Conservation (phyloP, 2,797 vertebrate species). For the Acanthiza pusilla region DNA sequence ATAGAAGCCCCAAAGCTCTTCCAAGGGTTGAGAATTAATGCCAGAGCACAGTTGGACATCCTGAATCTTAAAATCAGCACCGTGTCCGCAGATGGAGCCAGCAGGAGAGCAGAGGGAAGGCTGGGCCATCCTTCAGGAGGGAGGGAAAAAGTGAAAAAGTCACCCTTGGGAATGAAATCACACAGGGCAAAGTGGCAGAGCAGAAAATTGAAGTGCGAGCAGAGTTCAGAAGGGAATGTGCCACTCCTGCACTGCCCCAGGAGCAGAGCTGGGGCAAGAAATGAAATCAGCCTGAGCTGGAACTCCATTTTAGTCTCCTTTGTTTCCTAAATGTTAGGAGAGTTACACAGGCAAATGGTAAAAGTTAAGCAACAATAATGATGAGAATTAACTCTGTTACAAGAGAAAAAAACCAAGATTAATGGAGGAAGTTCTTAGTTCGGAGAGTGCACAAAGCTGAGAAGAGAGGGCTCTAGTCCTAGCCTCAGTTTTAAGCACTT, state of each 20-base stretch:
- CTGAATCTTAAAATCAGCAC: neutral
- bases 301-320: conserved; percentile 20
- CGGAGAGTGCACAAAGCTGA: neutral
- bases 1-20: neutral
- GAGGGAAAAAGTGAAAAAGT: neutral
- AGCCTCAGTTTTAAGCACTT: neutral
- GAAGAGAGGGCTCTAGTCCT: neutral
- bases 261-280: neutral
- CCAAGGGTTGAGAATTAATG: neutral
- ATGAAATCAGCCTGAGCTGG: conserved; percentile 13
- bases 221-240: neutral
- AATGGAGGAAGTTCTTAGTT: neutral
- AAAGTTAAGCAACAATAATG: neutral
- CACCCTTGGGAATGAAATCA: neutral
- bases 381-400: neutral
- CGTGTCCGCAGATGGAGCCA: neutral
- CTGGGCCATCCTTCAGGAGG: neutral
- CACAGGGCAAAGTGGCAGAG: neutral
- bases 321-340: conserved; percentile 17
- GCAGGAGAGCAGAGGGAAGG: neutral
- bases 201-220: neutral
- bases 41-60: neutral
- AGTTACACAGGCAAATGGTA: neutral
- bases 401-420: neutral
- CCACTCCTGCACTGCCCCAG: neutral